Evolutionary conservation across 2,888 invertebrate species (phyloP), one percentile per base, ranked within the genome.

Genomic region (Doris montereyensis): DNA sequence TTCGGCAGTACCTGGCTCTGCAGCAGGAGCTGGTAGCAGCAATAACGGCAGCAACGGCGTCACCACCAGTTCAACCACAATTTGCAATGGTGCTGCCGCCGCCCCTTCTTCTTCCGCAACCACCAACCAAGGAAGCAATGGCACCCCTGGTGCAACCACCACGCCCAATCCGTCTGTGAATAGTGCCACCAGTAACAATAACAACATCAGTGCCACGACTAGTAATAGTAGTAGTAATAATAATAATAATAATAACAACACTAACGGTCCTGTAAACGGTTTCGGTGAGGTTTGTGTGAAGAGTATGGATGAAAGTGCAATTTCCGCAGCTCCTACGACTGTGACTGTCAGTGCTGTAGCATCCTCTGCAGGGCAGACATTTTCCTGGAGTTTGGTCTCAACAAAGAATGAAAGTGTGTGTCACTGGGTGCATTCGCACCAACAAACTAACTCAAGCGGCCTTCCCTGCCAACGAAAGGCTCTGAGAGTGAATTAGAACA

Each of bases 401-500:
- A 84, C 86, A 10, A 87, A 87, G 77, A 84, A 83, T 60, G 85
- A 86, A 70, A 85, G 84, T 82, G 84, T 87, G 60, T 85, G 85
- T 78, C 84, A 85, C 80, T 88, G 89, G 89, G 81, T 88, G 67
- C 85, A 88, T 67, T 85, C 86, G 1, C 88, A 88, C 73, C 87
- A 87, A 67, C 86, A 86, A 65, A 83, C 74, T 93, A 83, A 92
- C 94, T 87, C 83, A 95, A 95, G 91, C 93, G 97, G 88, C 97
- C 97, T 58, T 92, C 94, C 83, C 93, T 97, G 87, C 94, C 94
- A 75, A 94, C 94, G 72, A 95, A 95, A 87, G 96, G 96, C 88
- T 94, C 95, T 85, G 96, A 97, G 87, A 94, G 94, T 77, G 94
- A 95, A 32, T 96, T 96, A 86, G 96, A 97, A 90, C 94, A 95